Base-by-base conservation (phyloP, 2,888 invertebrate genomes). In the Steromphala cineraria region DNA sequence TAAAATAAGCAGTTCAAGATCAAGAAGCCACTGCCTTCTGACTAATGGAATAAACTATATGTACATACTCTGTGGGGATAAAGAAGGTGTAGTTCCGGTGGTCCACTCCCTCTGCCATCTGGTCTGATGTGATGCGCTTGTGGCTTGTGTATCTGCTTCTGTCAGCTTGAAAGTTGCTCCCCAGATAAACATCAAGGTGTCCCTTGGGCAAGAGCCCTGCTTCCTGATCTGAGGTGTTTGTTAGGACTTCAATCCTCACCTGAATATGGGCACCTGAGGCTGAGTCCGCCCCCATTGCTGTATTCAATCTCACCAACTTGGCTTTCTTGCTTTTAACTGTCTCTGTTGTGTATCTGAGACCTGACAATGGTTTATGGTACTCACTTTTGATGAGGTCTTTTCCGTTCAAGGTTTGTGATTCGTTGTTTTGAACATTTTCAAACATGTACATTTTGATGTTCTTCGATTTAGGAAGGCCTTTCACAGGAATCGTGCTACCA, bases 21-120 rank as follows among this genome's bases (percentile, higher is more conserved):
- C 5, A 10, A 5, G 10, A 19, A 56, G 19, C 1, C n/a, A 28
- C 2, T 31, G 36, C n/a, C 36, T 36, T 7, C 71, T 31, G 71
- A 28, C 24, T 15, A 31, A 31, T 17, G 7, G n/a, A n/a, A n/a
- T n/a, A n/a, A n/a, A n/a, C 7, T 13, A 1, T 5, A 46, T 13
- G 8, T 24, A 56, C 56, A 8, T 24, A 17, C 56, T 24, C 21
- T 24, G 24, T 52, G 13, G 40, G 8, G 28, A 75, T 19, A 19
- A 7, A n/a, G 52, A 75, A 76, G 40, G 91, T 90, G 76, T 87
- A 90, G 0, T 77, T 24, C 56, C 84, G 83, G 67, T 90, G 89
- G 74, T 90, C 89, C 15, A 67, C 53, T 13, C 83, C 82, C 31
- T 52, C 15, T 10, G 52, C 67, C 87, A 88, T 86, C 40, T 82